Evolutionary conservation across 1,140 invertebrate species (phyloP).

Genomic region (Phymastichus coffea): DNA sequence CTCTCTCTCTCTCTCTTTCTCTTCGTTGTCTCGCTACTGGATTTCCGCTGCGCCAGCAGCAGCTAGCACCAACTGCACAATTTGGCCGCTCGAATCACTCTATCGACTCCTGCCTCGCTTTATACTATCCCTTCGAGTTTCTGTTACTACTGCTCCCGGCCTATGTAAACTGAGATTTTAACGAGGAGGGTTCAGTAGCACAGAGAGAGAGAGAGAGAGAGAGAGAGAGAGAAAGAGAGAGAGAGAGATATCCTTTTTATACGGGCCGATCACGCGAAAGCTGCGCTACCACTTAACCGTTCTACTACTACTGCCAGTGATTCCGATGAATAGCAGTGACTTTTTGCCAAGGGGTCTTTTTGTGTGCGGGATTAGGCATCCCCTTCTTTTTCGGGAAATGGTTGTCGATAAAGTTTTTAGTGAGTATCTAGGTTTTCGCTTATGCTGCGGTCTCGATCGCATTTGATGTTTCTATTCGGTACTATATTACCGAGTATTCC

Average conservation of each 20-base stretch:
- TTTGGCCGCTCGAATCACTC: conserved; percentile 17
- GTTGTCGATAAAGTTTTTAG: background rate
- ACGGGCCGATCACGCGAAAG: conserved; percentile 18
- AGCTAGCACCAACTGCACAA: conserved; percentile 15
- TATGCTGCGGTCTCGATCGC: too few relatives aligned
- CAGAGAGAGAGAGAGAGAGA: too few relatives aligned
- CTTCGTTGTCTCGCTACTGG: background rate
- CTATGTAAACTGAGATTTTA: conserved; percentile 26
- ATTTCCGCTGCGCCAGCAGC: conserved; percentile 10
- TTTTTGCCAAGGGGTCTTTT: too few relatives aligned
- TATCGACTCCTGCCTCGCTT: background rate
- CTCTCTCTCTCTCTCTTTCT: background rate
- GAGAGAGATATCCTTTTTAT: conserved; percentile 13
- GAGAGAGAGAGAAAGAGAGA: background rate
- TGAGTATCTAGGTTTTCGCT: too few relatives aligned
- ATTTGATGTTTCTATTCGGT: too few relatives aligned
- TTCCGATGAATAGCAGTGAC: conserved; percentile 5
- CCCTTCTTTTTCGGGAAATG: too few relatives aligned
- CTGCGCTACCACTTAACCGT: too few relatives aligned
- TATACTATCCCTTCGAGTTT: background rate
- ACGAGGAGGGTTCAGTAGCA: too few relatives aligned
- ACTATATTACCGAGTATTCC: too few relatives aligned
- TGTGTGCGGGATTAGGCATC: too few relatives aligned
- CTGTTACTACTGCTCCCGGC: background rate
- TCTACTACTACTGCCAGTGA: background rate